Base-by-base conservation (phyloP, 2,888 invertebrate species). In the Mantis religiosa region DNA sequence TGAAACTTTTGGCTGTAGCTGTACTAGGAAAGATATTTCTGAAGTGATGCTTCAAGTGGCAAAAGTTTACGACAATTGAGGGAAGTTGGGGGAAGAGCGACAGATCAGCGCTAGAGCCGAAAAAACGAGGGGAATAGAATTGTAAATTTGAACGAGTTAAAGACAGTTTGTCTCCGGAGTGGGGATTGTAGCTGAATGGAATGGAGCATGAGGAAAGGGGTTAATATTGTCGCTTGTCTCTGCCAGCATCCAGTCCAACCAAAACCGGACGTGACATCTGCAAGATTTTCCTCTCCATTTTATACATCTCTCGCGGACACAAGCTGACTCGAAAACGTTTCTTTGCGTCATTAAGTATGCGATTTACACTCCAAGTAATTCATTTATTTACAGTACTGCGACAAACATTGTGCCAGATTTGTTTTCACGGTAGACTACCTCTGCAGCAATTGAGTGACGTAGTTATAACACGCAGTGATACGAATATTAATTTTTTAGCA, bases 91-190 rank as follows among this genome's bases (percentile, higher is more conserved):
- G 20, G 15, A 71, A 83, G 88, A 81, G 30, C 27, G 25, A 83
- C 27, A 83, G 83, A 27, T 30, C 30, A 28, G 27, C 41, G 27
- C 82, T 71, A 87, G 83, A 83, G 47, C 41, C 14, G 83, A 41
- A 88, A 41, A 83, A 88, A 88, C 82, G 47, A 83, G 82, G 25
- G 88, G 83, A 88, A 88, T 88, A 88, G 88, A 88, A 88, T 88
- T 88, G 88, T 88, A 88, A 88, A 88, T 88, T 88, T 41, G 88
- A 83, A 83, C 34, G 82, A 88, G 83, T 83, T 30, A 87, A 71
- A 88, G 88, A 88, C 30, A 83, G 88, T 88, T 88, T 47, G 30
- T 41, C 47, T 25, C 87, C 82, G 30, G 82, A 28, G 84, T 84
- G 28, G 28, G 20, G 54, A 54, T 54, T 54, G 14, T 54, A 54